Evolutionary conservation across 2,888 invertebrate species (phyloP).

Genomic region (Craniophora ligustri): DNA sequence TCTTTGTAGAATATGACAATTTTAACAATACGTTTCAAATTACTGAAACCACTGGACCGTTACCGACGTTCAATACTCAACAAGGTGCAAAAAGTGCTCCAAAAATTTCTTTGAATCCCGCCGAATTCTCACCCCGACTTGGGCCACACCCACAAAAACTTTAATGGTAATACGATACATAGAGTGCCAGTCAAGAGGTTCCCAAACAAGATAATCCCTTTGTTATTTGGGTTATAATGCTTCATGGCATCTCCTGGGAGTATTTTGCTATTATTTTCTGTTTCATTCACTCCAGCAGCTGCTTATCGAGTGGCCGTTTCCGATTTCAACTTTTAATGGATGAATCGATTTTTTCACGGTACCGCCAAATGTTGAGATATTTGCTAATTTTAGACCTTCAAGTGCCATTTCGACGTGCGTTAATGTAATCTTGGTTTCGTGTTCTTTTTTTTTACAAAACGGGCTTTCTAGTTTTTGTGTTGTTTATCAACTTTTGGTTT

Average conservation of each 20-base stretch:
- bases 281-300: constrained; percentile 81
- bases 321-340: constrained; percentile 82
- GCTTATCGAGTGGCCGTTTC: constrained; percentile 79
- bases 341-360: constrained; percentile 72
- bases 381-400: constrained; percentile 41
- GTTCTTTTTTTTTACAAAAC: constrained; percentile 7
- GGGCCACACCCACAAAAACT: constrained; percentile 84
- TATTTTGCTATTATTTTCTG: constrained; percentile 79
- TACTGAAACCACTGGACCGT: constrained; percentile 56
- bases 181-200: constrained; percentile 86
- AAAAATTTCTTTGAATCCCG: constrained; percentile 66
- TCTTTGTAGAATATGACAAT: neutral
- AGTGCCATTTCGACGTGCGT: constrained; percentile 1
- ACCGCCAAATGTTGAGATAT: constrained; percentile 58
- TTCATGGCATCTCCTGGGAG: constrained; percentile 73
- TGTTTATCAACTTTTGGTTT: neutral
- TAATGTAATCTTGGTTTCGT: constrained; percentile 9
- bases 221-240: constrained; percentile 82
- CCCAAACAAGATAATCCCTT: constrained; percentile 87
- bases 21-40: constrained; percentile 59
- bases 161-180: constrained; percentile 82
- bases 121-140: constrained; percentile 75
- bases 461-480: neutral
- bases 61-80: constrained; percentile 61
- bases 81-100: constrained; percentile 67